Conservation (phyloP, 2,888 invertebrate genomes). For the Aphelenchoides bicaudatus region DNA sequence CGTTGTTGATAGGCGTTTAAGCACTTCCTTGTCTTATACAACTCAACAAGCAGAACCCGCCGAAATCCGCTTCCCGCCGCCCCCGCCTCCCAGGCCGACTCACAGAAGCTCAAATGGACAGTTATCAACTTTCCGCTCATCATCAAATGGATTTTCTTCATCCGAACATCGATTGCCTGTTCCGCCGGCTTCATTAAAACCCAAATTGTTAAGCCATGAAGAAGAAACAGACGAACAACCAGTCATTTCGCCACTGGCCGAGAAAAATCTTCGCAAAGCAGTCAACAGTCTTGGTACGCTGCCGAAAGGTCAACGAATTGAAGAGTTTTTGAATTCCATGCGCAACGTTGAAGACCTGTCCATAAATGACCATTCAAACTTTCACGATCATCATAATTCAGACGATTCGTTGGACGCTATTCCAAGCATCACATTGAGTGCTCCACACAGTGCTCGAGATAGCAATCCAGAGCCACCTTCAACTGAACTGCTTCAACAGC, state of each 20-base stretch:
- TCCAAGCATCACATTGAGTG: conserved; percentile 34
- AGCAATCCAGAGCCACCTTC: conserved; percentile 4
- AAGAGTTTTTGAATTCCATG: conserved; percentile 89
- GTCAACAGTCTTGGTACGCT: conserved; percentile 92
- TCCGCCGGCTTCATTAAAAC: conserved; percentile 49
- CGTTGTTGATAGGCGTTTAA: conserved; percentile 3
- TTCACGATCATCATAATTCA: conserved; percentile 31
- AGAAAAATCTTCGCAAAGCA: conserved; percentile 65
- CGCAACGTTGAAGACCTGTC: conserved; percentile 13
- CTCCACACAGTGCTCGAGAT: conserved; percentile 20
- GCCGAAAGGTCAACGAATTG: conserved; percentile 91
- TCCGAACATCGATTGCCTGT: conserved; percentile 31
- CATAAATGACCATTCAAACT: conserved; percentile 15
- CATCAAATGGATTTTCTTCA: background rate
- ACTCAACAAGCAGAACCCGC: conserved; percentile 25
- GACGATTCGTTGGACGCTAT: conserved; percentile 52
- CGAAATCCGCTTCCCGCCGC: conserved; percentile 38
- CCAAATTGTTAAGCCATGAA: conserved; percentile 52
- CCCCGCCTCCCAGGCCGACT: conserved; percentile 40
- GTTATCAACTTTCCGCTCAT: conserved; percentile 33
- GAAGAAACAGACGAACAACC: conserved; percentile 21
- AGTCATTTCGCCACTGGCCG: conserved; percentile 41
- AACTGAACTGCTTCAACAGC: conserved; percentile 44
- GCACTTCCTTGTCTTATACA: background rate
- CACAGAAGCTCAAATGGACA: conserved; percentile 24